Evolutionary conservation across 2,888 invertebrate genomes (phyloP).

Genomic region (Pristionchus maxplancki): DNA sequence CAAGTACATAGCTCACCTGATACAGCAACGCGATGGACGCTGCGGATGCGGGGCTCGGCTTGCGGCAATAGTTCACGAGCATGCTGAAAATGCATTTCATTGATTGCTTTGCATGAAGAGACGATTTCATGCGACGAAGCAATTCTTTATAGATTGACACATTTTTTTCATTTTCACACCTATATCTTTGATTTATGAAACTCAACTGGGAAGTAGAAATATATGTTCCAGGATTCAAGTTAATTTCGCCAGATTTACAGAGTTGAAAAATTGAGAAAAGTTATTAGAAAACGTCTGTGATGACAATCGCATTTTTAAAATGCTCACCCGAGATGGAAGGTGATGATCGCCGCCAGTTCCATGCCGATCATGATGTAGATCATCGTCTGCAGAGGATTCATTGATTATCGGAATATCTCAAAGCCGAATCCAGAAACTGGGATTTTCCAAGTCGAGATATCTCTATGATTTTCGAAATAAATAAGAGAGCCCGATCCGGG

Average conservation of each 20-base stretch:
- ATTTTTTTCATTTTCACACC: neutral
- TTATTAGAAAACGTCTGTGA: neutral
- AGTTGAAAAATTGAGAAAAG: neutral
- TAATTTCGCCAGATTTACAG: too few relatives aligned
- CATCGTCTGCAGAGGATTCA: neutral
- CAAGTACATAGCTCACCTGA: neutral
- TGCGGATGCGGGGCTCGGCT: neutral
- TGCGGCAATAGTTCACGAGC: neutral
- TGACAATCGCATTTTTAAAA: too few relatives aligned
- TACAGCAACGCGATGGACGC: conserved; percentile 6
- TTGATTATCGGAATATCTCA: neutral
- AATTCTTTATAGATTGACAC: too few relatives aligned
- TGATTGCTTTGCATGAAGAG: neutral
- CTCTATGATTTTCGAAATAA: too few relatives aligned
- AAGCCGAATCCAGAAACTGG: too few relatives aligned
- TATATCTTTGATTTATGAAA: too few relatives aligned
- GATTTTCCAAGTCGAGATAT: too few relatives aligned
- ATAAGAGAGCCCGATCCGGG: too few relatives aligned
- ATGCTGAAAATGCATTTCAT: too few relatives aligned
- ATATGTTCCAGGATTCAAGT: too few relatives aligned
- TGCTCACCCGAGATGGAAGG: conserved; percentile 11
- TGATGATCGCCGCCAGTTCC: conserved; percentile 7
- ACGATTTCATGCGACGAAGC: too few relatives aligned
- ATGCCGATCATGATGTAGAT: conserved; percentile 25
- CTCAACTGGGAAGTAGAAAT: too few relatives aligned